Evolutionary conservation across 2,888 invertebrate species (phyloP).

Genomic region (Drosophila pseudotalamancana): DNA sequence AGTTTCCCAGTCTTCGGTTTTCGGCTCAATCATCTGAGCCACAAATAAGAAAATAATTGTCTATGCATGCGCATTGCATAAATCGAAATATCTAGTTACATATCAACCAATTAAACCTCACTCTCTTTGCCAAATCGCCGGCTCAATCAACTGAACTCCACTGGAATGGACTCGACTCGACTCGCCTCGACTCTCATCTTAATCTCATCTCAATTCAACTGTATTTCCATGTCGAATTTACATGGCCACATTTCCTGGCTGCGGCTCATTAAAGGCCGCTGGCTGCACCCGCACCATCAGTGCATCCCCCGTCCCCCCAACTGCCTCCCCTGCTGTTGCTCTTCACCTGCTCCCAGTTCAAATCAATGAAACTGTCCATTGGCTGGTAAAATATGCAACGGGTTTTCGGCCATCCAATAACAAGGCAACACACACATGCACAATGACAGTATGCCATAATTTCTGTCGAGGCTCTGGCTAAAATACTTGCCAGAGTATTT

Average conservation of each 20-base stretch:
- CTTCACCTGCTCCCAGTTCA: not conserved
- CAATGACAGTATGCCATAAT: slow-evolving; percentile 51
- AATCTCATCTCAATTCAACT: slow-evolving; percentile 33
- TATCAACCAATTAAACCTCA: slow-evolving; percentile 44
- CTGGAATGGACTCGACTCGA: slow-evolving; percentile 3
- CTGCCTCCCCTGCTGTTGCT: too few relatives aligned
- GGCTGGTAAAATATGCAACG: slow-evolving; percentile 50
- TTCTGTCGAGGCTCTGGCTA: slow-evolving; percentile 41
- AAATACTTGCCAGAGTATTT: slow-evolving; percentile 52
- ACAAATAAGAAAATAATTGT: slow-evolving; percentile 36
- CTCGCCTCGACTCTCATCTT: slow-evolving; percentile 21
- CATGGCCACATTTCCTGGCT: slow-evolving; percentile 51
- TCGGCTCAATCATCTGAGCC: slow-evolving; percentile 15
- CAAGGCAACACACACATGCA: slow-evolving; percentile 16
- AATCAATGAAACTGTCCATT: slow-evolving; percentile 37
- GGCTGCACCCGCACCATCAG: slow-evolving; percentile 69
- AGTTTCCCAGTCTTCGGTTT: not conserved
- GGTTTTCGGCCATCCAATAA: slow-evolving; percentile 45
- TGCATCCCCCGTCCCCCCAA: slow-evolving; percentile 17
- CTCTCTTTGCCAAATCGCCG: slow-evolving; percentile 36
- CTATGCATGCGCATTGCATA: slow-evolving; percentile 24
- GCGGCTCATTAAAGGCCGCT: slow-evolving; percentile 50
- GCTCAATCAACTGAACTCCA: slow-evolving; percentile 33
- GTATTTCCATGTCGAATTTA: slow-evolving; percentile 38
- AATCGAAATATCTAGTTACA: slow-evolving; percentile 25